Base-by-base conservation (phyloP, 2,113 vertebrate species). In the Nymphicus hollandicus region DNA sequence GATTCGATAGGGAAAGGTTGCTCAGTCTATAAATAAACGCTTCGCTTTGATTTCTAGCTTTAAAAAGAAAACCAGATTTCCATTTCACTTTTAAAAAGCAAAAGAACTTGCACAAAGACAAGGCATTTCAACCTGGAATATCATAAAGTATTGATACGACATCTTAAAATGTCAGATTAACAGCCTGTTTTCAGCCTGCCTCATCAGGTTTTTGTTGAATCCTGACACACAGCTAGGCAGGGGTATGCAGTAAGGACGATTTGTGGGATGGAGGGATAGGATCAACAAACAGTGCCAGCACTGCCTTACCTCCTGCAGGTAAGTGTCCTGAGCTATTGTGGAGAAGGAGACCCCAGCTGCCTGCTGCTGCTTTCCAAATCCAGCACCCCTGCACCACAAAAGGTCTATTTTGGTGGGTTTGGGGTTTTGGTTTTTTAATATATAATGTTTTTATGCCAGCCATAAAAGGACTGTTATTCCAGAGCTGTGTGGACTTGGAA, bases 21-120 rank as follows among this genome's bases (percentile, higher is more conserved):
- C 55, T 89, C 18, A 4, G 10, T 44, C 93, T 95, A 95, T 95
- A 95, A 96, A 93, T 91, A 96, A 91, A 91, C 6, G 28, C 46
- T 79, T 93, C 13, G 6, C 91, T 96, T 95, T 92, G 89, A 95
- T 95, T 95, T 84, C 73, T 29, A 79, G 77, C 91, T 91, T 93
- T 84, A 69, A 81, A 95, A 90, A 76, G 94, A 76, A 93, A 93
- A 68, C 14, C 33, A 28, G 20, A 84, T 96, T 93, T 96, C 86
- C 73, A 65, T 92, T 96, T 76, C 58, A 71, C 78, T 84, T 95
- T 81, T 64, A 20, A 81, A 91, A 95, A 93, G 73, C 50, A 79
- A 81, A 92, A 72, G 35, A 95, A 93, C 61, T 91, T 89, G 74
- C 73, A 81, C 70, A 87, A 79, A 90, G 88, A 61, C 53, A 49